These are phyloP conservation scores for Aphidoletes aphidimyza DNA, from an alignment of 2,888 invertebrate genomes.

Conservation along the genomic window DNA sequence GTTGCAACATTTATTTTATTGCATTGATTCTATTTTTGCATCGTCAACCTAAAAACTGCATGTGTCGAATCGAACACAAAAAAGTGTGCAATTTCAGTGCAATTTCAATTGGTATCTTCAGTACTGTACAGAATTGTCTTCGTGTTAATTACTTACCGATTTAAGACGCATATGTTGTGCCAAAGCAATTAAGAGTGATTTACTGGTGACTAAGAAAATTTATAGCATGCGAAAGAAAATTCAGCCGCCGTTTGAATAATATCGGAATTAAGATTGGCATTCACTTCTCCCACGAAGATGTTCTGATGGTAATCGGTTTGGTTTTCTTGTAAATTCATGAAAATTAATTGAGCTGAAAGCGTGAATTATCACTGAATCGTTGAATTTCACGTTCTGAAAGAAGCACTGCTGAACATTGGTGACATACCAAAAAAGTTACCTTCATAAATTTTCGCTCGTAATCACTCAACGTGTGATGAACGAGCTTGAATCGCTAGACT, in stretches of 20 bases:
- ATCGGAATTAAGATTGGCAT: not conserved
- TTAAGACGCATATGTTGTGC: not conserved
- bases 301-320: not conserved
- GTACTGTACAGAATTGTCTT: not conserved
- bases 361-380: not conserved
- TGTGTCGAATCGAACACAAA: too few relatives aligned
- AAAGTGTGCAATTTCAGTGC: not conserved
- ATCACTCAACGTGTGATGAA: constrained; percentile 1
- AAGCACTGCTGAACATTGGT: not conserved
- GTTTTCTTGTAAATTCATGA: not conserved
- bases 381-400: not conserved
- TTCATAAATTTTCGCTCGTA: constrained; percentile 19
- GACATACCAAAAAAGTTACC: not conserved
- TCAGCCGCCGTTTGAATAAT: not conserved
- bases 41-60: too few relatives aligned
- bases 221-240: constrained; percentile 2
- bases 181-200: constrained; percentile 48
- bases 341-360: constrained; percentile 47
- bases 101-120: not conserved
- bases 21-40: not conserved
- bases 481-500: not conserved
- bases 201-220: constrained; percentile 26
- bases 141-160: not conserved
- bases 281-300: not conserved
- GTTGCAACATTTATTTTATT: constrained; percentile 39